phyloP scores from a whole-genome alignment of 35 echinoderm and acorn worm species.

The Acanthaster planci region DNA sequence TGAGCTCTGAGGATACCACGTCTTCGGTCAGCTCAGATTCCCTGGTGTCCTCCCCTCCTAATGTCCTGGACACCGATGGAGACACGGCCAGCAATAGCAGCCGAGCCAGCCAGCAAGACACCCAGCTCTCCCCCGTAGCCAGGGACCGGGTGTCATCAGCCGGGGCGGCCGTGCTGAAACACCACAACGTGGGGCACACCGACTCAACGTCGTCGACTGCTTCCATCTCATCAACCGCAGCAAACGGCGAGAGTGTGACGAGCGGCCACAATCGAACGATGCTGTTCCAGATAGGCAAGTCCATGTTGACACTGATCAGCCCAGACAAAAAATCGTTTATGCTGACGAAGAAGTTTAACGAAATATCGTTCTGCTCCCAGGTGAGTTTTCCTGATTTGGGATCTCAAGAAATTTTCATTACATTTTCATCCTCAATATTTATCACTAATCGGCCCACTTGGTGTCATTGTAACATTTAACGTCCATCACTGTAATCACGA shows the following conservation, averaged over 20 bases:
- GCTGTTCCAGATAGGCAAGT: constrained; percentile 88
- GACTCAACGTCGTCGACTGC: neutral
- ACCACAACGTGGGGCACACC: neutral
- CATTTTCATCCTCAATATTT: too few species aligned
- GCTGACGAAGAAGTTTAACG: constrained; percentile 90
- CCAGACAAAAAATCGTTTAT: constrained; percentile 89
- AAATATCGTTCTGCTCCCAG: constrained; percentile 99
- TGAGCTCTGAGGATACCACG: neutral
- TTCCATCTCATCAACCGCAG: neutral
- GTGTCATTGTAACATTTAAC: too few species aligned
- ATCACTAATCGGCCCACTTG: too few species aligned
- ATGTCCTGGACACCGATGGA: neutral
- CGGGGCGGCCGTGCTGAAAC: neutral
- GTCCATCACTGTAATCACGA: too few species aligned
- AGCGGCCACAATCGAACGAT: constrained; percentile 80
- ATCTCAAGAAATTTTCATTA: too few species aligned
- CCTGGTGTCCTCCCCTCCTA: neutral
- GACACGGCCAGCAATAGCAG: constrained; percentile 5
- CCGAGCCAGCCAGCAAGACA: constrained; percentile 11
- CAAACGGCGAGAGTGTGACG: neutral
- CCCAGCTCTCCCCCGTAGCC: neutral
- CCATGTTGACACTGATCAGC: constrained; percentile 80
- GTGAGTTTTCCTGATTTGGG: constrained; percentile 38
- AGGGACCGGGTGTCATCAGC: neutral
- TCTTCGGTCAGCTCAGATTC: constrained; percentile 29